Percentiles rank a stretch among this genome's conserved stretches.
Conservation (phyloP, 2,113 vertebrate genomes). For the Anser brachyrhynchus region DNA sequence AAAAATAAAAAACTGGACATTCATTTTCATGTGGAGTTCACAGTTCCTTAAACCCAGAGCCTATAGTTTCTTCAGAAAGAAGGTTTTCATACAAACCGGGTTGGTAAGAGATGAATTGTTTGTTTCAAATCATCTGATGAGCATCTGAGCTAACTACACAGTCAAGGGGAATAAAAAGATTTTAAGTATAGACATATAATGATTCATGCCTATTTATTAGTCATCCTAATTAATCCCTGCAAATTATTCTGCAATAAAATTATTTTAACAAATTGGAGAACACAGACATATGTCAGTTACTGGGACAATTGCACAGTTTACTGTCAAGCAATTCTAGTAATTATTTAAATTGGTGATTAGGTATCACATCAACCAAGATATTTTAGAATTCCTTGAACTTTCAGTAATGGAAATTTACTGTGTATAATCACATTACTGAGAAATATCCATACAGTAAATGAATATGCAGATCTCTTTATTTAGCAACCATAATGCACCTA, state of each 20-base stretch:
- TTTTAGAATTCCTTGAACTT: conserved; percentile 36
- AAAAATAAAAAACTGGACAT: not conserved
- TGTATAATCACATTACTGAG: not conserved
- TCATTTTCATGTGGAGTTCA: not conserved
- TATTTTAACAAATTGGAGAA: conserved; percentile 36
- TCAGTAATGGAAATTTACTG: conserved; percentile 22
- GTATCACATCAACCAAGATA: conserved; percentile 9
- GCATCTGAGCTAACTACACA: not conserved
- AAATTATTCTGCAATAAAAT: conserved; percentile 16
- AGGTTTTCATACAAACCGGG: not conserved
- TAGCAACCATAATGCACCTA: conserved; percentile 1
- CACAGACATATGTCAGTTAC: conserved; percentile 36
- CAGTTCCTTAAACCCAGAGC: not conserved
- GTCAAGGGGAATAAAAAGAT: not conserved
- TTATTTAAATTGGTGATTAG: conserved; percentile 33
- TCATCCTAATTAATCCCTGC: conserved; percentile 45
- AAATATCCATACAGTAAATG: conserved; percentile 28
- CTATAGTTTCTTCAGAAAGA: not conserved
- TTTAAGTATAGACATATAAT: not conserved
- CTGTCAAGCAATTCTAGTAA: conserved; percentile 29
- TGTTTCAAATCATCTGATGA: not conserved
- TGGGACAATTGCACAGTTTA: conserved; percentile 13
- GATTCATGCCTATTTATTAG: conserved; percentile 48
- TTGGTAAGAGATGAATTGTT: not conserved
- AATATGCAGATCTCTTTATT: conserved; percentile 20